Evolutionary conservation across 2,113 vertebrate species (phyloP), one percentile per base, ranked within the genome.

Genomic region (Nansenia antarctica): DNA sequence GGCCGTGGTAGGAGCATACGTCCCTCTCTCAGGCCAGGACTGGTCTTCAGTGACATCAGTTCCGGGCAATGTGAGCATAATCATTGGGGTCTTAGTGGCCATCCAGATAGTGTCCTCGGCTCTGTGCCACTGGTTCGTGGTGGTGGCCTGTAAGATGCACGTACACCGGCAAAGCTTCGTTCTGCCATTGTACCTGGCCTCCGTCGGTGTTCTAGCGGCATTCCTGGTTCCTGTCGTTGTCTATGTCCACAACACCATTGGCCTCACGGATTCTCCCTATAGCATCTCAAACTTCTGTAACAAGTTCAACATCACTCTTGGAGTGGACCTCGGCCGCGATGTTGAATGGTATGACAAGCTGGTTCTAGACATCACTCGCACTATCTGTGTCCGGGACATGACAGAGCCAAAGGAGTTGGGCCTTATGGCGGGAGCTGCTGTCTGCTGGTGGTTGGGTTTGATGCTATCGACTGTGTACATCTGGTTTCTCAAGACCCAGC

Each of bases 71-170:
- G 70, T 84, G 69, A 83, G 67, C 1, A 70, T 0, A 3, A 32
- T 84, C 0, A 65, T 88, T 31, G 77, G 14, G 31, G 76, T 83
- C 65, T 79, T 79, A 53, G 54, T 86, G 8, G 82, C 64, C 0
- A 69, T 89, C 58, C 91, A 91, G 80, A 80, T 88, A 30, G 5
- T 76, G 31, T 90, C 88, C 60, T 91, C 91, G 1, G 82, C 73
- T 0, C 60, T 92, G 45, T 92, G 90, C 59, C 84, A 85, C 49
- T 89, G 89, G 88, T 86, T 93, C 73, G 71, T 81, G 0, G 53
- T 91, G 9, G 77, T 68, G 1, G 88, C 88, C 22, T 92, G 89
- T 30, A 93, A 93, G 80, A 92, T 92, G 88, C 90, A 91, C 2
- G 83, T 80, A 14, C 11, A 92, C 62, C 77, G 83, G 0, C 77